Percentiles rank a stretch among this genome's conserved stretches.
Evolutionary conservation across 2,113 vertebrate genomes (phyloP).

Genomic region (Platichthys stellatus): DNA sequence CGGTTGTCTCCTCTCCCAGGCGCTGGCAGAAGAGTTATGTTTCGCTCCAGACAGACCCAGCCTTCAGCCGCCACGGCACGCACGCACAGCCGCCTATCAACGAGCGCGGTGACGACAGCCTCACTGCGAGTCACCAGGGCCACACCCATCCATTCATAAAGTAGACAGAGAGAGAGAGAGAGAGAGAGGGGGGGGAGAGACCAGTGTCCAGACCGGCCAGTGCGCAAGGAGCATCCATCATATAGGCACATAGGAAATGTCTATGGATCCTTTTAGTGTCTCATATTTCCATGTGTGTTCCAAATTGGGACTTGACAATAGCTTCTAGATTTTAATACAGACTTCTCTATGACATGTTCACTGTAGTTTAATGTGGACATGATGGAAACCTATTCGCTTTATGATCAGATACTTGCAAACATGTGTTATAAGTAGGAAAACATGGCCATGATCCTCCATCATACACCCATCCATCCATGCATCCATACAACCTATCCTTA

Average conservation of each 20-base stretch:
- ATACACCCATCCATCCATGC: too few species aligned
- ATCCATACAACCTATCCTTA: too few species aligned
- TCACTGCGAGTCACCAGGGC: constrained; percentile 58
- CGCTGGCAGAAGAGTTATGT: constrained; percentile 59
- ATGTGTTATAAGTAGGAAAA: too few species aligned
- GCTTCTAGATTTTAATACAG: too few species aligned
- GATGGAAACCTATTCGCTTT: too few species aligned
- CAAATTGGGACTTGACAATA: too few species aligned
- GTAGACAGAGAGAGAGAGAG: background rate
- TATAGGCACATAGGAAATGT: background rate
- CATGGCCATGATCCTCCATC: too few species aligned
- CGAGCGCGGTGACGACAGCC: constrained; percentile 70
- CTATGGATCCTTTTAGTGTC: too few species aligned
- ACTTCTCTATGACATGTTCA: too few species aligned
- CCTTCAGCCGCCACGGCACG: constrained; percentile 50
- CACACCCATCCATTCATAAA: constrained; percentile 85
- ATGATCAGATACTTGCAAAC: too few species aligned
- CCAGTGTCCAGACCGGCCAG: background rate
- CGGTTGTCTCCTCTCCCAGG: constrained; percentile 22
- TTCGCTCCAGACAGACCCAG: constrained; percentile 55
- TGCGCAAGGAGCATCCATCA: background rate
- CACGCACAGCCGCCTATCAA: constrained; percentile 54
- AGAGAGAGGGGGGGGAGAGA: background rate
- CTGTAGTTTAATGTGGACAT: too few species aligned
- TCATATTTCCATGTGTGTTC: too few species aligned